Conservation (phyloP, 2,888 invertebrate species). For the Sisyra terminalis region DNA sequence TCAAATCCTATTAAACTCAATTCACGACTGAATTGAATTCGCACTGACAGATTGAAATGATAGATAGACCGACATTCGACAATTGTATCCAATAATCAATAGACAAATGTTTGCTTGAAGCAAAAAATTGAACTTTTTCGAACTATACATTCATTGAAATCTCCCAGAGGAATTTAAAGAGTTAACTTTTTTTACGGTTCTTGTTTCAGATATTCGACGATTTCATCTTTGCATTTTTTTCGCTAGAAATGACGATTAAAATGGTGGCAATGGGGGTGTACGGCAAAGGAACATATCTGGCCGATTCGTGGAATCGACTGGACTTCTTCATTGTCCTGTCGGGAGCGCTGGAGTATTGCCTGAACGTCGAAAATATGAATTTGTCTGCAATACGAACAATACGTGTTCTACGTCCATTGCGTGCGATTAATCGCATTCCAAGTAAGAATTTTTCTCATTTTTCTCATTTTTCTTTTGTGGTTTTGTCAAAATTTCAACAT, state of each 20-base stretch:
- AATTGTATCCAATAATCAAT: too few relatives aligned
- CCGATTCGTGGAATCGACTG: conserved; percentile 96
- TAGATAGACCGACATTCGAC: too few relatives aligned
- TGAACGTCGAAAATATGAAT: conserved; percentile 95
- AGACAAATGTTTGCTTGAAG: too few relatives aligned
- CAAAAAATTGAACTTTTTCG: background rate
- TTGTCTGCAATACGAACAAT: conserved; percentile 96
- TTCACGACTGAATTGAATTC: too few relatives aligned
- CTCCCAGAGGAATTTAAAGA: background rate
- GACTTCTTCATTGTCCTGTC: conserved; percentile 97
- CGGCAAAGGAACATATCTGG: conserved; percentile 86
- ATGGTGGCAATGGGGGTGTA: conserved; percentile 96
- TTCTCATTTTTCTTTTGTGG: too few relatives aligned
- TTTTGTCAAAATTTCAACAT: too few relatives aligned
- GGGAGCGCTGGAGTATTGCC: conserved; percentile 78
- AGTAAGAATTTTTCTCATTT: too few relatives aligned
- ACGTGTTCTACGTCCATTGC: conserved; percentile 85
- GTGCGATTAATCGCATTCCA: conserved; percentile 99
- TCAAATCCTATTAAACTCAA: too few relatives aligned
- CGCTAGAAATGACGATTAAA: conserved; percentile 95
- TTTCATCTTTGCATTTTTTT: conserved; percentile 96
- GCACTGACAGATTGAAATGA: too few relatives aligned
- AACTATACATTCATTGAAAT: background rate
- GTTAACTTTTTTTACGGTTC: background rate
- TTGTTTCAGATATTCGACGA: conserved; percentile 78